Percentiles rank a stretch among this genome's conserved stretches.
Conservation (phyloP, 2,888 invertebrate genomes). For the Rhabditoides inermis region DNA sequence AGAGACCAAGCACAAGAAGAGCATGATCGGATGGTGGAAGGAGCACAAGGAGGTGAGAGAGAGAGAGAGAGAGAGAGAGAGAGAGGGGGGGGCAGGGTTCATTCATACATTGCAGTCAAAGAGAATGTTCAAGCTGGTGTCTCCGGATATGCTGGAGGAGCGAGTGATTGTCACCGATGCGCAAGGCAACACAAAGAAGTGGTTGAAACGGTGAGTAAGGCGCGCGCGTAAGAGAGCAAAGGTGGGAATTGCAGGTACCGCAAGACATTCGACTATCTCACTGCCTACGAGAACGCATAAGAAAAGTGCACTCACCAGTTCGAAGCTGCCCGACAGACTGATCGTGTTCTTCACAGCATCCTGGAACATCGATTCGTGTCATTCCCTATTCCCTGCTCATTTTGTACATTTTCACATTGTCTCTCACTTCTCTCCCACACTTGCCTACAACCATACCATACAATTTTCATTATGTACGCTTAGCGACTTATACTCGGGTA, state of each 20-base stretch:
- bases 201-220: conserved; percentile 26
- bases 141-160: conserved; percentile 29
- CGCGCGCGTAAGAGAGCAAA: conserved; percentile 10
- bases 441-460: too few species aligned
- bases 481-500: too few species aligned
- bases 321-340: conserved; percentile 48
- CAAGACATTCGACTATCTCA: conserved; percentile 24
- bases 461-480: too few species aligned
- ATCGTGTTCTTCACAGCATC: conserved; percentile 52
- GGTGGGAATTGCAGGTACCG: conserved; percentile 11
- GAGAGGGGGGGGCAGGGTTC: neutral
- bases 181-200: conserved; percentile 22
- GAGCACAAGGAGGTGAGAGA: conserved; percentile 13
- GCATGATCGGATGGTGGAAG: conserved; percentile 20
- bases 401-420: too few species aligned
- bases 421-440: too few species aligned
- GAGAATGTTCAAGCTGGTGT: conserved; percentile 29
- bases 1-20: conserved; percentile 30
- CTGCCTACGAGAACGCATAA: conserved; percentile 9
- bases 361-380: too few species aligned
- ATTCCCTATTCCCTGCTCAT: too few species aligned
- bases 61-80: conserved; percentile 5
- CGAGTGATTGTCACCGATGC: conserved; percentile 23
- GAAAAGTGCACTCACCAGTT: conserved; percentile 38
- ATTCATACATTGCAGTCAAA: conserved; percentile 14